Conservation (phyloP, 2,888 invertebrate genomes). For the Harpalus rufipes region DNA sequence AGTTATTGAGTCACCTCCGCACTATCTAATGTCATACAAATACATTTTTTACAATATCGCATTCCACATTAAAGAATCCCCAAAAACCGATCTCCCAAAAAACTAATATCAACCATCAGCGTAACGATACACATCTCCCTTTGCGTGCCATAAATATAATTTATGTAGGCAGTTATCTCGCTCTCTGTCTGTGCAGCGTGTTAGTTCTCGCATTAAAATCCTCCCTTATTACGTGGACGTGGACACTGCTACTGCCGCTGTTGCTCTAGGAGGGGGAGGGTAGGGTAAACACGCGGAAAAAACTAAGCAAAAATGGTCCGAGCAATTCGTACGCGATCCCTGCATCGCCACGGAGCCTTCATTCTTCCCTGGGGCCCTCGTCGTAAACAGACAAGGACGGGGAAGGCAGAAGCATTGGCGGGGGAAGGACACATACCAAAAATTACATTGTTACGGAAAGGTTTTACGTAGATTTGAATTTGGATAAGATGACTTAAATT, state of each 20-base stretch:
- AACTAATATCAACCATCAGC: conserved; percentile 51
- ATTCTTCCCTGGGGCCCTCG: conserved; percentile 76
- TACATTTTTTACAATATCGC: not conserved
- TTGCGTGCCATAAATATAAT: conserved; percentile 55
- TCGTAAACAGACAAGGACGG: conserved; percentile 72
- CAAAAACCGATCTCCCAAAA: conserved; percentile 51
- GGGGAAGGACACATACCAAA: not conserved
- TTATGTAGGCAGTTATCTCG: conserved; percentile 58
- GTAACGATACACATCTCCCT: conserved; percentile 54
- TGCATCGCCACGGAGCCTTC: conserved; percentile 73
- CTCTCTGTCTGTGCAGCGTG: conserved; percentile 16
- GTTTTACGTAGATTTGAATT: too few relatives aligned
- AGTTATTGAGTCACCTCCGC: not conserved
- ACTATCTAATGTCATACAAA: conserved; percentile 2
- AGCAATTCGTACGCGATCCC: conserved; percentile 76
- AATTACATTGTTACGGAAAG: too few relatives aligned
- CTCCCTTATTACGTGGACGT: conserved; percentile 64
- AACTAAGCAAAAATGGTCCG: conserved; percentile 75
- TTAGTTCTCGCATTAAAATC: conserved; percentile 65
- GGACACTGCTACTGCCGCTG: conserved; percentile 47
- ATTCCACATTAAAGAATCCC: conserved; percentile 5
- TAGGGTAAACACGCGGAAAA: conserved; percentile 73
- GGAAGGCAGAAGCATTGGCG: not conserved
- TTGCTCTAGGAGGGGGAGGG: conserved; percentile 67
- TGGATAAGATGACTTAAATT: too few relatives aligned